Conservation (phyloP, 1,140 invertebrate genomes). For the Lithobius niger region DNA sequence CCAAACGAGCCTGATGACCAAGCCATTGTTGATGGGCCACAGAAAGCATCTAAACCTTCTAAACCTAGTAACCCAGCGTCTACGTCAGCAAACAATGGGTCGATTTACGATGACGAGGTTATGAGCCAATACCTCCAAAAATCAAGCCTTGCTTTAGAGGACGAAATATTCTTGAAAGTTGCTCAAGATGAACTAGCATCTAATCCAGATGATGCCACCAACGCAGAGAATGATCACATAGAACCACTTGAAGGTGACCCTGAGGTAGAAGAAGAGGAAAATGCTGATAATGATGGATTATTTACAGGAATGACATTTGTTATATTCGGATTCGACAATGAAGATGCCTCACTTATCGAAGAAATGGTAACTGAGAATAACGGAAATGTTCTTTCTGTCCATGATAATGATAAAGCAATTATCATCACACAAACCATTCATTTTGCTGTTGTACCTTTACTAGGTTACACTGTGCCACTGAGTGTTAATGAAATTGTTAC, state of each 20-base stretch:
- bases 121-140: too few relatives aligned
- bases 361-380: not conserved
- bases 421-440: conserved; percentile 22
- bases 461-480: conserved; percentile 24
- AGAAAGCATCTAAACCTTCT: too few relatives aligned
- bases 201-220: conserved; percentile 8
- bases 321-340: conserved; percentile 24
- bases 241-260: too few relatives aligned
- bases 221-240: not conserved
- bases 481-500: conserved; percentile 29
- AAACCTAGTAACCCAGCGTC: too few relatives aligned
- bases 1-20: not conserved
- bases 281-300: not conserved
- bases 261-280: not conserved
- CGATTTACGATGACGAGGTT: too few relatives aligned
- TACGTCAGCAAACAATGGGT: too few relatives aligned
- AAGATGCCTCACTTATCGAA: not conserved
- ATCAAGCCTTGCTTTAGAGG: too few relatives aligned
- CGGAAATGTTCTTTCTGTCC: conserved; percentile 13
- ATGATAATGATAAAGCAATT: conserved; percentile 17
- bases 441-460: conserved; percentile 28
- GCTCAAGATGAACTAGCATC: conserved; percentile 8
- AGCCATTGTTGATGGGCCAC: too few relatives aligned
- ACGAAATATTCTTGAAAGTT: conserved; percentile 14
- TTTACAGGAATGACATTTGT: conserved; percentile 21